A percentile compares a stretch with the other conserved stretches of the same genome.
These are phyloP conservation scores for Clarias fuscus DNA, from an alignment of 2,797 vertebrate species.

Conservation along the genomic window DNA sequence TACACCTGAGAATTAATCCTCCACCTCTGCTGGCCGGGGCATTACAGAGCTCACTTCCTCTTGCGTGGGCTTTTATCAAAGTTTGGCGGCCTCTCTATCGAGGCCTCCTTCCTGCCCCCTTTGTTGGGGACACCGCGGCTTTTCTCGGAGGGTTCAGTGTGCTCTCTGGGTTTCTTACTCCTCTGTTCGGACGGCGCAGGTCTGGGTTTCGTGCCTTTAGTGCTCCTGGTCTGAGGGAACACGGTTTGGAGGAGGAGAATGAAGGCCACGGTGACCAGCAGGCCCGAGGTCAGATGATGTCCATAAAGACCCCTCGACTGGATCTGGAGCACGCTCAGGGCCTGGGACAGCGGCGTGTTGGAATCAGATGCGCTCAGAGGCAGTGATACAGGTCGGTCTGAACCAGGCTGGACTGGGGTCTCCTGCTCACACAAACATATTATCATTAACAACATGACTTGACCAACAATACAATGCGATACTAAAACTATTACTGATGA, in stretches of 20 bases:
- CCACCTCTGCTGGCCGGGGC: slow-evolving; percentile 21
- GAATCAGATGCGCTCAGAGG: too few relatives aligned
- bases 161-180: slow-evolving; percentile 46
- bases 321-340: slow-evolving; percentile 60
- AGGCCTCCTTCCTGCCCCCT: slow-evolving; percentile 58
- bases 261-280: slow-evolving; percentile 60
- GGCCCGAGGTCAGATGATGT: slow-evolving; percentile 68
- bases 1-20: slow-evolving; percentile 48
- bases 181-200: slow-evolving; percentile 39
- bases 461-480: not conserved
- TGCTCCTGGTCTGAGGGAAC: slow-evolving; percentile 38
- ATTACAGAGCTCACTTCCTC: slow-evolving; percentile 51
- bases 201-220: slow-evolving; percentile 35
- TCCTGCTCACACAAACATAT: slow-evolving; percentile 44
- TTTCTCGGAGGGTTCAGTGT: slow-evolving; percentile 29
- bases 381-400: not conserved
- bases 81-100: slow-evolving; percentile 50
- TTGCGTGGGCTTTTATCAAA: slow-evolving; percentile 60
- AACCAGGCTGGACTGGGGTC: slow-evolving; percentile 44
- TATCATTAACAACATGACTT: not conserved
- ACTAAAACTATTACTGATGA: not conserved
- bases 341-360: slow-evolving; percentile 46
- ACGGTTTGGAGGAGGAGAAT: slow-evolving; percentile 64
- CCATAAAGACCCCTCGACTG: slow-evolving; percentile 63
- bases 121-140: slow-evolving; percentile 7